phyloP scores from a whole-genome alignment of 2,797 vertebrate species.

The Rallus crepitans region DNA sequence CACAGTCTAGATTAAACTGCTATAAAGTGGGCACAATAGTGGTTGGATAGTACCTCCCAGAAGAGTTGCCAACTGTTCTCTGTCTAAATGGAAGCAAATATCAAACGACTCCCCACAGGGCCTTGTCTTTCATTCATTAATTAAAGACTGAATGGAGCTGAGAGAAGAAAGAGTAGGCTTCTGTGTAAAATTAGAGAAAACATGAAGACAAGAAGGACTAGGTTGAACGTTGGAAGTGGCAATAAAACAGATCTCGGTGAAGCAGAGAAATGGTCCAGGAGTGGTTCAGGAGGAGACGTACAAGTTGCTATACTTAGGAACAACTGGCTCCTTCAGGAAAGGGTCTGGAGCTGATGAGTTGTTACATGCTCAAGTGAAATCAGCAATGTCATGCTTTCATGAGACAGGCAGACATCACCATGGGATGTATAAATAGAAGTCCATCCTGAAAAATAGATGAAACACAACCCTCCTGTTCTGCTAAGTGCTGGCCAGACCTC shows the following conservation, averaged over 20 bases:
- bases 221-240: background rate
- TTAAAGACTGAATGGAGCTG: background rate
- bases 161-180: background rate
- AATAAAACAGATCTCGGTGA: background rate
- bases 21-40: background rate
- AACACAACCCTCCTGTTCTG: background rate
- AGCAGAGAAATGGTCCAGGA: background rate
- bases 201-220: background rate
- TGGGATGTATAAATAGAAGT: background rate
- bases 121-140: slow-evolving; percentile 24
- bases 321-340: background rate
- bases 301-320: background rate
- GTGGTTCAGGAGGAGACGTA: background rate
- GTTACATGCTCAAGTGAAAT: background rate
- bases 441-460: background rate
- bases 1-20: background rate
- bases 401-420: background rate
- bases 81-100: slow-evolving; percentile 46
- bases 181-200: slow-evolving; percentile 14
- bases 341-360: background rate
- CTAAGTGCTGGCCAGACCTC: background rate
- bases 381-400: rapidly evolving
- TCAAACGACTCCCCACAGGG: background rate
- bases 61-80: background rate
- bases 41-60: background rate